Base-by-base conservation (phyloP, 2,888 invertebrate species). In the Calameuta idolon region DNA sequence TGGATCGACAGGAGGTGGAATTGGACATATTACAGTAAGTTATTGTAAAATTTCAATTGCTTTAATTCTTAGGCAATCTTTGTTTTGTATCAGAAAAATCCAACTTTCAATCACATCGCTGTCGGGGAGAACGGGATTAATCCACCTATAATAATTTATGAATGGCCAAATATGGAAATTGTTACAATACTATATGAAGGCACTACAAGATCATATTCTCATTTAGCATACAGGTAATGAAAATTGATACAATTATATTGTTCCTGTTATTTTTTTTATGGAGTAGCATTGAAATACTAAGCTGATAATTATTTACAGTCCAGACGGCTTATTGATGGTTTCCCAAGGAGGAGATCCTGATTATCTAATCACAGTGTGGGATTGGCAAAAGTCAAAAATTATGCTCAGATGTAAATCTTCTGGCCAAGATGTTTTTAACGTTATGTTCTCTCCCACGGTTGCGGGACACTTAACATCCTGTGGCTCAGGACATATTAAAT, bases 281-380 rank as follows among this genome's bases (percentile, higher is more conserved):
- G 71, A 69, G 9, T 71, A n/a, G 30, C 15, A 55, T 23, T 55
- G 23, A 23, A 9, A 9, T 55, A 55, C 23, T 23, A 55, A 23
- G 23, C 23, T 55, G 23, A 23, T 55, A 71, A 80, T 78, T 75
- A 74, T 76, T 91, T 92, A 23, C 89, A 98, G 97, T 87, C 95
- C 96, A 4, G 95, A 96, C 85, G 98, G 98, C 0, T 94, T 95
- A 77, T 91, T 97, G 73, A 91, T 98, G 78, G 96, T 95, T 0
- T 96, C 97, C 0, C 96, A 97, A 88, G 97, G 97, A 0, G 96
- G 95, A 12, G 95, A 96, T 80, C 98, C 98, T 0, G 98, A 98
- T 90, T 97, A 95, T 89, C 95, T 96, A 90, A 93, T 98, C 69
- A 98, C 98, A 0, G 94, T 98, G 79, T 98, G 98, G 98, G 94